phyloP scores from a whole-genome alignment of 2,113 vertebrate species.

The Tachysurus vachellii region DNA sequence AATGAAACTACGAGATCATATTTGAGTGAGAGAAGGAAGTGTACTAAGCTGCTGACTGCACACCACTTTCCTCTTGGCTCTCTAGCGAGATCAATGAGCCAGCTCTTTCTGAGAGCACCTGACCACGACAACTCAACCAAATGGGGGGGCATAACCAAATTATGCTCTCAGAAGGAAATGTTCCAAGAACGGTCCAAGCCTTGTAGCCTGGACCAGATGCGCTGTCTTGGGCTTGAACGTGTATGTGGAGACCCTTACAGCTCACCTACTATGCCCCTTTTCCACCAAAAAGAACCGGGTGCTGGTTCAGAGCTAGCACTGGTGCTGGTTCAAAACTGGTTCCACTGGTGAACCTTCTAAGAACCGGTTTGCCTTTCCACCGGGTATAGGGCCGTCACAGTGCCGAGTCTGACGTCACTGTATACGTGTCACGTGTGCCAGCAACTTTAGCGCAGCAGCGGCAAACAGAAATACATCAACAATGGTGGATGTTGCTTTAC shows the following conservation, averaged over 20 bases:
- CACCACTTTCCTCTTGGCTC: neutral
- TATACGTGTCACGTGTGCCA: too few species aligned
- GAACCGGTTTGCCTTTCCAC: too few species aligned
- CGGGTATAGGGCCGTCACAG: too few species aligned
- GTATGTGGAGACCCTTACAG: neutral
- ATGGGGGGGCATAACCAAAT: neutral
- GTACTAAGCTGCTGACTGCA: constrained; percentile 6
- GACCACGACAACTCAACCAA: constrained; percentile 52
- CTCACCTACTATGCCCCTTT: too few species aligned
- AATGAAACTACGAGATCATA: constrained; percentile 8
- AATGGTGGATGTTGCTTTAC: too few species aligned
- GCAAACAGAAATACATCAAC: too few species aligned
- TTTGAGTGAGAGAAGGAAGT: constrained; percentile 26
- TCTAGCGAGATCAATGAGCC: constrained; percentile 15
- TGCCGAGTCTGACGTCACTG: too few species aligned
- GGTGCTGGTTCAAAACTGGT: too few species aligned
- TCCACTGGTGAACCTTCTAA: too few species aligned
- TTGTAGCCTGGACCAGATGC: neutral
- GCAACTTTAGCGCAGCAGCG: too few species aligned
- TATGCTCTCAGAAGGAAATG: neutral
- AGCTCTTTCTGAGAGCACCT: constrained; percentile 57
- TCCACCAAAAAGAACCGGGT: too few species aligned
- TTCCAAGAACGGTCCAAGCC: neutral
- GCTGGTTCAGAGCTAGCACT: too few species aligned
- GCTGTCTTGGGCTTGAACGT: neutral